A percentile compares a stretch with the other conserved stretches of the same genome.
Conservation (phyloP, 2,797 vertebrate species). For the Cynopterus sphinx region DNA sequence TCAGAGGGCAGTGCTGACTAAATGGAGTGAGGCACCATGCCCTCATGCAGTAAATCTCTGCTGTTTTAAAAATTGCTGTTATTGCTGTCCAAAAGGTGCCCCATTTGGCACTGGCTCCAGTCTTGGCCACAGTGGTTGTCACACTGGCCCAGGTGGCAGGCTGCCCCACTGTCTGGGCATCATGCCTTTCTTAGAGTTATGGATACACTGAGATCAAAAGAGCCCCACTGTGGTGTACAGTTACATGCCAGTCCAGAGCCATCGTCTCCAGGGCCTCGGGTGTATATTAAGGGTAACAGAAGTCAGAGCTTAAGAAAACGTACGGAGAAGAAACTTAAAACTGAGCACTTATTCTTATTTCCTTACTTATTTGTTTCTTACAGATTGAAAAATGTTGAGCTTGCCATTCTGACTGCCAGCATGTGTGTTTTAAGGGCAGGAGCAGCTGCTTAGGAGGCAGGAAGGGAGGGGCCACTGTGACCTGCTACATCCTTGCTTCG, state of each 20-base stretch:
- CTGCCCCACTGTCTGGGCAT: neutral
- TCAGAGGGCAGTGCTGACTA: neutral
- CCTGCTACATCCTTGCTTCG: neutral
- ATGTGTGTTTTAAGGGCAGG: rapidly evolving
- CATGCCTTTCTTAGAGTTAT: neutral
- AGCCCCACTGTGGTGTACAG: neutral
- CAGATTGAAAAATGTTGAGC: neutral
- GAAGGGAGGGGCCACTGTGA: neutral
- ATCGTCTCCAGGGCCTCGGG: neutral
- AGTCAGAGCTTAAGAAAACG: neutral
- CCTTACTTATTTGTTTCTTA: neutral
- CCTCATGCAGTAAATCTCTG: neutral
- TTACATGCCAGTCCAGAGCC: neutral
- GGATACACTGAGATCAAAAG: neutral
- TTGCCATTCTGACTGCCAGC: neutral
- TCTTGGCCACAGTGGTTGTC: neutral
- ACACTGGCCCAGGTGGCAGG: neutral
- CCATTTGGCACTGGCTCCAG: neutral
- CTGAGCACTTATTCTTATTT: neutral
- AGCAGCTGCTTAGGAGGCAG: neutral
- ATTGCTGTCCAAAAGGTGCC: neutral
- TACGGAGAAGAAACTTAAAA: neutral
- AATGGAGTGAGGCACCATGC: neutral
- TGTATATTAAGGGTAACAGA: neutral
- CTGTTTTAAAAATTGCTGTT: conserved; percentile 34